Percentiles rank a stretch among this genome's conserved stretches.
phyloP scores from a whole-genome alignment of 2,888 invertebrate species.

The Thalpophila matura region DNA sequence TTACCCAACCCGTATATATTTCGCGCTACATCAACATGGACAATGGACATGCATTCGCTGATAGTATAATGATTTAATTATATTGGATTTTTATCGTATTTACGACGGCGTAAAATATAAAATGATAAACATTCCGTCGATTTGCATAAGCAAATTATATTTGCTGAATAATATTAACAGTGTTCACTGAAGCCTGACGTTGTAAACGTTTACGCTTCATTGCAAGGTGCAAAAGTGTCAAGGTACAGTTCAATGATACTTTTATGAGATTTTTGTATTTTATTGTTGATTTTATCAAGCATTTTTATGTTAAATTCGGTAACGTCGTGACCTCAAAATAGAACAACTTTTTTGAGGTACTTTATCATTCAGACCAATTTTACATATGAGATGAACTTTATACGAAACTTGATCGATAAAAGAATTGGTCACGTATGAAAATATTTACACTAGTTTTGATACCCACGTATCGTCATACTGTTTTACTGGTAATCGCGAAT shows the following conservation, averaged over 20 bases:
- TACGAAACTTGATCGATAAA: too few species aligned
- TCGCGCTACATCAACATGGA: slow-evolving; percentile 18
- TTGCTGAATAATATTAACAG: slow-evolving; percentile 36
- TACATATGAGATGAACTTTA: background rate
- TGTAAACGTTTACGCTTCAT: slow-evolving; percentile 44
- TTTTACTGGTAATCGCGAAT: background rate
- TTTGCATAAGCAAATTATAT: slow-evolving; percentile 48
- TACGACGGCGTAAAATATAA: slow-evolving; percentile 20
- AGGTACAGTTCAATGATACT: slow-evolving; percentile 50
- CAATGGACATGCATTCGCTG: background rate
- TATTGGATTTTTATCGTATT: slow-evolving; percentile 28
- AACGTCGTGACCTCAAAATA: background rate
- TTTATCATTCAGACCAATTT: background rate
- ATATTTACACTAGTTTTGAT: background rate
- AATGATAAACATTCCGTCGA: slow-evolving; percentile 35
- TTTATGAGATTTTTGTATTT: background rate
- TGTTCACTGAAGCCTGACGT: slow-evolving; percentile 41
- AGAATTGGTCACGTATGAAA: too few species aligned
- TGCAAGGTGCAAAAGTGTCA: slow-evolving; percentile 48
- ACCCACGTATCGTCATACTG: background rate
- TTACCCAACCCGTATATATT: slow-evolving; percentile 42
- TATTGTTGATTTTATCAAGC: slow-evolving; percentile 1
- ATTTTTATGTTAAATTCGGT: too few species aligned
- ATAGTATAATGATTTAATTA: slow-evolving; percentile 34
- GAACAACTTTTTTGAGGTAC: background rate